Conservation (phyloP, 2,888 invertebrate species). For the Rosalia funebris region DNA sequence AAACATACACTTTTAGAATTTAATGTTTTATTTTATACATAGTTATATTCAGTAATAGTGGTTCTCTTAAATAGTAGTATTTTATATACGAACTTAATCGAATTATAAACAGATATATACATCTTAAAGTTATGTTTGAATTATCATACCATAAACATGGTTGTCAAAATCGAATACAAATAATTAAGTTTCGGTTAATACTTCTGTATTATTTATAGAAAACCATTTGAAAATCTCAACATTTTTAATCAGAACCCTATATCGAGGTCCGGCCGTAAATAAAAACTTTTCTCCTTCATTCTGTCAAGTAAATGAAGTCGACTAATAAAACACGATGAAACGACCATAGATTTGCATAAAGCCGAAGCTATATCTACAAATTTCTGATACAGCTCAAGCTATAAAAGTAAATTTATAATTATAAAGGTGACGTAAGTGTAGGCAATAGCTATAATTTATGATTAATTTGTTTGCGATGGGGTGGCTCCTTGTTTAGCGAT, state of each 20-base stretch:
- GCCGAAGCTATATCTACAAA: constrained; percentile 50
- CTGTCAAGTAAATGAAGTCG: constrained; percentile 43
- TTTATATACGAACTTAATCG: no score
- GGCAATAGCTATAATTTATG: constrained; percentile 54
- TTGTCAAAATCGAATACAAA: no score
- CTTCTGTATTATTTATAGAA: no score
- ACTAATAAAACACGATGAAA: constrained; percentile 47
- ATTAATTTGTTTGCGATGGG: constrained; percentile 54
- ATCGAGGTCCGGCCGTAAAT: constrained; percentile 42
- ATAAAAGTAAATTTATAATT: constrained; percentile 58
- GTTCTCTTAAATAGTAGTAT: no score
- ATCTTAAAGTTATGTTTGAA: no score
- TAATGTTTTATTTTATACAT: no score
- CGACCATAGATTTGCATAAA: constrained; percentile 52
- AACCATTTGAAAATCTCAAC: no score
- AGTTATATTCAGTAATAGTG: no score
- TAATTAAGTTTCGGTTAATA: no score
- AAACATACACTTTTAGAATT: no score
- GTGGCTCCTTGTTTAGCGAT: constrained; percentile 21
- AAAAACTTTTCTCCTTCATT: constrained; percentile 42
- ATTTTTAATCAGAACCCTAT: constrained; percentile 21
- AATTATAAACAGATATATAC: no score
- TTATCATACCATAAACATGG: no score
- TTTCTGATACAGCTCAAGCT: constrained; percentile 53
- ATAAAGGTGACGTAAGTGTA: constrained; percentile 55